Conservation (phyloP, 1,140 invertebrate species). For the Andrena cerasifolii region DNA sequence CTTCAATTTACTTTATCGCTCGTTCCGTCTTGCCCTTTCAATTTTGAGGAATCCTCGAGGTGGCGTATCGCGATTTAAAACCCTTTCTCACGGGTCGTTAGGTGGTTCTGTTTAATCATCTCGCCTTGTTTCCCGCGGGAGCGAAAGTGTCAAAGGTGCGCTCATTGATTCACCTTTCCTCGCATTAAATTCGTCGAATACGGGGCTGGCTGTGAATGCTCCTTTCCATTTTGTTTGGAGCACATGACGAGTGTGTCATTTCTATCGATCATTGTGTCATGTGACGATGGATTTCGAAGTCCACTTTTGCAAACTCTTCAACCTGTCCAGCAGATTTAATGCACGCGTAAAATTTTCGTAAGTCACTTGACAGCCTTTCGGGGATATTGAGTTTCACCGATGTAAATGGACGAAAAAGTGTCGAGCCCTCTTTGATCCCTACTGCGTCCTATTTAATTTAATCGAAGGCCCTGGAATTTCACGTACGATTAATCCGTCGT, state of each 20-base stretch:
- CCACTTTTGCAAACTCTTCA: neutral
- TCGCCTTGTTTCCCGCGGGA: neutral
- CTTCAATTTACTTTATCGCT: conserved; percentile 8
- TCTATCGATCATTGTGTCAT: neutral
- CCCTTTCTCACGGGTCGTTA: neutral
- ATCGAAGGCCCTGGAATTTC: too few relatives aligned
- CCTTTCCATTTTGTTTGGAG: neutral
- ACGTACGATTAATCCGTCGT: too few relatives aligned
- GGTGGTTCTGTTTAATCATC: neutral
- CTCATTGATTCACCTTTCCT: too few relatives aligned
- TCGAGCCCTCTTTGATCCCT: neutral
- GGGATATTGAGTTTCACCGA: neutral
- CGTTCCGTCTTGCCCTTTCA: neutral
- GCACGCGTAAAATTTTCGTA: neutral
- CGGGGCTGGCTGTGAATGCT: too few relatives aligned
- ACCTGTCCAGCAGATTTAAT: neutral
- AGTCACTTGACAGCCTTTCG: neutral
- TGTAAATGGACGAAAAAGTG: neutral
- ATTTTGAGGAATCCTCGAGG: neutral
- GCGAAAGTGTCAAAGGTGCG: too few relatives aligned
- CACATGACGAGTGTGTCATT: neutral
- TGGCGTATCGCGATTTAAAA: neutral
- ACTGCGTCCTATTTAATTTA: neutral
- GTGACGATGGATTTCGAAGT: neutral
- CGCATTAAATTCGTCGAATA: too few relatives aligned